A percentile compares a stretch with the other conserved stretches of the same genome.
Conservation (phyloP, 2,113 vertebrate genomes). For the Gnathonemus echidnorhynchus region DNA sequence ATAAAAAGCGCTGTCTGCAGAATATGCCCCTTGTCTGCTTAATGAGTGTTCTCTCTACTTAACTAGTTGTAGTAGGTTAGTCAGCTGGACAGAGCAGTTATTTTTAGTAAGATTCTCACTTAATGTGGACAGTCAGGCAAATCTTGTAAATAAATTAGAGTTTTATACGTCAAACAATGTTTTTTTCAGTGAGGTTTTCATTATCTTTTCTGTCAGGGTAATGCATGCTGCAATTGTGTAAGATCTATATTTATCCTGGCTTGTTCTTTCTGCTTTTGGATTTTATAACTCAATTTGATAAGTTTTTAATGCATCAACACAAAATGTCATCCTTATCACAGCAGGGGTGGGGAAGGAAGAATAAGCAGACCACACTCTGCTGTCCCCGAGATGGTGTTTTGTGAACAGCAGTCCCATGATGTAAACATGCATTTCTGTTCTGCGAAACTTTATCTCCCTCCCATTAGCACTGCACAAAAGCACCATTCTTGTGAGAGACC, state of each 20-base stretch:
- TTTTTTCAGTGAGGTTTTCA: neutral
- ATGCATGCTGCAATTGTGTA: neutral
- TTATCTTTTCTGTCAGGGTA: neutral
- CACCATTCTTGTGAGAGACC: slow-evolving; percentile 80
- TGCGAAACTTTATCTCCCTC: slow-evolving; percentile 86
- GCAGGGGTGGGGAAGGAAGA: neutral
- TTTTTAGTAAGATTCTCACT: neutral
- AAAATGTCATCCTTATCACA: neutral
- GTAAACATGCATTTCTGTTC: slow-evolving; percentile 83
- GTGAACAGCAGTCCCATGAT: slow-evolving; percentile 78
- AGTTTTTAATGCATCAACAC: neutral
- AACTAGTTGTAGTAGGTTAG: neutral
- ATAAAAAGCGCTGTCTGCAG: neutral
- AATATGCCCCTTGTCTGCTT: neutral
- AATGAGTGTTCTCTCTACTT: neutral
- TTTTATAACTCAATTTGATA: neutral
- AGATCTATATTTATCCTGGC: neutral
- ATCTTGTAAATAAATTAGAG: neutral
- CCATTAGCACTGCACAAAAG: slow-evolving; percentile 81
- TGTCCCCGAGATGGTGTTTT: slow-evolving; percentile 75
- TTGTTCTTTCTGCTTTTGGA: neutral
- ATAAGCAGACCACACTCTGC: slow-evolving; percentile 46
- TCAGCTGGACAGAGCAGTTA: neutral
- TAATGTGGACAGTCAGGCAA: neutral
- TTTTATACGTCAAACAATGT: neutral